These are phyloP conservation scores for Diadromus collaris DNA, from an alignment of 2,888 invertebrate species.

Conservation along the genomic window DNA sequence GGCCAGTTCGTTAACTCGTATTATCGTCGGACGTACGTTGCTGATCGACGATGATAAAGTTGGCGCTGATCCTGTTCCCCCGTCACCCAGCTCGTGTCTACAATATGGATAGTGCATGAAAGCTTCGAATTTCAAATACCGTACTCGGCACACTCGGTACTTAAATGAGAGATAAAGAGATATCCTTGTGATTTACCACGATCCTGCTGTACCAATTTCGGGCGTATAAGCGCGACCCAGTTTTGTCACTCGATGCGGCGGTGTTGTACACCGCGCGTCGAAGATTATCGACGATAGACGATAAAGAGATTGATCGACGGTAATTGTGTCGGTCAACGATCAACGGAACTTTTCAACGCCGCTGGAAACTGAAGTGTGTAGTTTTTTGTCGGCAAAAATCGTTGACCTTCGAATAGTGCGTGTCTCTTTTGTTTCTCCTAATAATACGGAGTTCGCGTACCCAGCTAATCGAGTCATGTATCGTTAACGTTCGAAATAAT, in stretches of 20 bases:
- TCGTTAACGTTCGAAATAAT: slow-evolving; percentile 58
- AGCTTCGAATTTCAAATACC: slow-evolving; percentile 73
- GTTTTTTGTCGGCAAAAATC: slow-evolving; percentile 1
- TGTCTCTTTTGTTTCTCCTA: slow-evolving; percentile 18
- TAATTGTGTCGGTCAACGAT: not conserved
- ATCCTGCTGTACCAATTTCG: slow-evolving; percentile 36
- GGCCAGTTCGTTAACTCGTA: slow-evolving; percentile 53
- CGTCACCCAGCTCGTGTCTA: slow-evolving; percentile 13
- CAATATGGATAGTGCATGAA: slow-evolving; percentile 71
- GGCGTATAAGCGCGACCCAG: slow-evolving; percentile 21
- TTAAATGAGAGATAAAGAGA: slow-evolving; percentile 64
- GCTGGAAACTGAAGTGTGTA: slow-evolving; percentile 1
- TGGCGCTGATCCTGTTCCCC: slow-evolving; percentile 40
- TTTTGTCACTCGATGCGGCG: slow-evolving; percentile 20
- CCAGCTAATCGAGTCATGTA: slow-evolving; percentile 55
- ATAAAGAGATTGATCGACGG: slow-evolving; percentile 1
- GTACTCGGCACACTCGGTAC: slow-evolving; percentile 77
- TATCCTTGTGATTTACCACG: slow-evolving; percentile 48
- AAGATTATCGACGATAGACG: slow-evolving; percentile 8
- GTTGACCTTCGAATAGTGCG: not conserved
- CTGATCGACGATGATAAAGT: slow-evolving; percentile 33
- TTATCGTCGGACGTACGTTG: slow-evolving; percentile 30
- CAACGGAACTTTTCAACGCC: slow-evolving; percentile 24
- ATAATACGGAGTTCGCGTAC: slow-evolving; percentile 40
- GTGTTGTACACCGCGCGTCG: slow-evolving; percentile 41